These are phyloP conservation scores for Psylliodes chrysocephalus DNA, from an alignment of 2,888 invertebrate genomes.

Conservation along the genomic window DNA sequence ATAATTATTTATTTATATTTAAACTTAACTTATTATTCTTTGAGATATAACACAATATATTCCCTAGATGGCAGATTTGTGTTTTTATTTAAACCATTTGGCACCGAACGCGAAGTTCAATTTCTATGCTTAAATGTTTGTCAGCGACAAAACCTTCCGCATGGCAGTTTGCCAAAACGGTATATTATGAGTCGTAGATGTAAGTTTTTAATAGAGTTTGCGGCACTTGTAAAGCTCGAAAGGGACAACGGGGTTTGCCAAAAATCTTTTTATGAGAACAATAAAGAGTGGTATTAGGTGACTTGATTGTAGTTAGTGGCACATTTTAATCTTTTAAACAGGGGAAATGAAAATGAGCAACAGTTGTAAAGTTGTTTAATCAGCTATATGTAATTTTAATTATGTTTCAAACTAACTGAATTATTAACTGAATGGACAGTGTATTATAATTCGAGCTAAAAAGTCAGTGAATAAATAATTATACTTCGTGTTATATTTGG, in stretches of 20 bases:
- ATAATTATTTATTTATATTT: no score
- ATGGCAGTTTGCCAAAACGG: background rate
- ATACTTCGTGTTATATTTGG: no score
- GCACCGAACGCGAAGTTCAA: background rate
- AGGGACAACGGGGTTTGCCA: background rate
- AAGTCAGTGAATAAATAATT: no score
- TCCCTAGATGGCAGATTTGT: background rate
- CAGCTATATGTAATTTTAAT: no score
- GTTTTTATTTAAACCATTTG: background rate
- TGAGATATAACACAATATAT: no score
- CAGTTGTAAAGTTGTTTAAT: no score
- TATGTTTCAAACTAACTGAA: no score
- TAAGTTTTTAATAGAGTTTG: background rate
- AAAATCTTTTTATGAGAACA: background rate
- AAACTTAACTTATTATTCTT: no score
- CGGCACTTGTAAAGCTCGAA: background rate
- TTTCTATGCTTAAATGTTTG: conserved; percentile 1
- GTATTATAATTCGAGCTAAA: no score
- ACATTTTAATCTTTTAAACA: no score
- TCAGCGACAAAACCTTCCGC: background rate
- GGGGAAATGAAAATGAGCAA: background rate
- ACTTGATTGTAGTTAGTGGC: background rate
- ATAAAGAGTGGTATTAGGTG: background rate
- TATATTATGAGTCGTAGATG: background rate
- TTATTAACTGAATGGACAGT: no score